These are phyloP conservation scores for Neotoxoptera formosana DNA, from an alignment of 1,140 invertebrate species.

Conservation along the genomic window DNA sequence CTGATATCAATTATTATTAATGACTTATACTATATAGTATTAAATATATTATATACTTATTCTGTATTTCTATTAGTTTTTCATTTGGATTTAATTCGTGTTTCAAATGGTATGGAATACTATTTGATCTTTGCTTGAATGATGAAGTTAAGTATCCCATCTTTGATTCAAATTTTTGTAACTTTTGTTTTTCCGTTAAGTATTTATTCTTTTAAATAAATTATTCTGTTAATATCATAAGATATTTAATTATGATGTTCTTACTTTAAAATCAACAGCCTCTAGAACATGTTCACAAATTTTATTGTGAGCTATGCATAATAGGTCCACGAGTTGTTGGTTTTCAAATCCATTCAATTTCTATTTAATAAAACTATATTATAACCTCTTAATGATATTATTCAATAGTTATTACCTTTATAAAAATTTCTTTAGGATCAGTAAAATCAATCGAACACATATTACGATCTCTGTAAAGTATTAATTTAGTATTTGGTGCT, in stretches of 20 bases:
- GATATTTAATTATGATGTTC: not conserved
- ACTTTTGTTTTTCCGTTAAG: conserved; percentile 18
- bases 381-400: not conserved
- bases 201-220: conserved; percentile 25
- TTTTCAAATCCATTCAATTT: conserved; percentile 34
- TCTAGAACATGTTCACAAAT: conserved; percentile 13
- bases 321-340: conserved; percentile 17
- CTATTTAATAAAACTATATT: conserved; percentile 36
- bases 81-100: conserved; percentile 18
- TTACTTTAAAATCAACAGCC: conserved; percentile 18
- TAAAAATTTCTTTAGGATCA: not conserved
- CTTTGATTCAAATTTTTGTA: not conserved
- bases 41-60: conserved; percentile 35
- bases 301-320: conserved; percentile 18
- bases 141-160: not conserved
- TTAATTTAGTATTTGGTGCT: not conserved
- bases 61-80: conserved; percentile 20
- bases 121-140: not conserved
- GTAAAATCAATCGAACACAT: conserved; percentile 8
- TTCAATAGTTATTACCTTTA: not conserved
- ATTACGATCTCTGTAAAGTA: not conserved
- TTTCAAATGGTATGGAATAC: not conserved
- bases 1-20: not conserved
- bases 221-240: not conserved
- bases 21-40: not conserved